These are phyloP conservation scores for Dermatemys mawii DNA, from an alignment of 2,113 vertebrate species.

Conservation along the genomic window DNA sequence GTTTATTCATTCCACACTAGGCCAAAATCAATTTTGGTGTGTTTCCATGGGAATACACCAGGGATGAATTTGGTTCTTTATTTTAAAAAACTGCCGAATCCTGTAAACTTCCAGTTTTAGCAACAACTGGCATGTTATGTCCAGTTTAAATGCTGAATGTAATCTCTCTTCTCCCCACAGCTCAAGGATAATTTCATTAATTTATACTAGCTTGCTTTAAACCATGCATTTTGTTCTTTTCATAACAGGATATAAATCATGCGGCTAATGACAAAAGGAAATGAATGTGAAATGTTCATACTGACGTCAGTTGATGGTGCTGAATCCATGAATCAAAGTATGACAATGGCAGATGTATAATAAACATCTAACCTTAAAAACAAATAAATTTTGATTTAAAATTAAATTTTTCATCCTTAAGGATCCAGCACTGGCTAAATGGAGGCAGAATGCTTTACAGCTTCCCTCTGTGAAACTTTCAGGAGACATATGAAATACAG, in stretches of 20 bases:
- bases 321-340: conserved; percentile 70
- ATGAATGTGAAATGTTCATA: conserved; percentile 46
- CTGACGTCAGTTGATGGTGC: conserved; percentile 79
- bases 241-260: conserved; percentile 72
- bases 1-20: not conserved
- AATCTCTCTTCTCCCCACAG: conserved; percentile 14
- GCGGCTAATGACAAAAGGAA: conserved; percentile 52
- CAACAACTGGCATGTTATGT: conserved; percentile 2
- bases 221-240: conserved; percentile 19
- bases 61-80: not conserved
- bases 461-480: conserved; percentile 61
- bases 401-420: conserved; percentile 45
- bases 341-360: conserved; percentile 30
- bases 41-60: not conserved
- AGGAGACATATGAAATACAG: conserved; percentile 43
- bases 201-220: conserved; percentile 36
- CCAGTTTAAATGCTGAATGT: not conserved
- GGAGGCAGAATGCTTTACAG: conserved; percentile 37
- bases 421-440: not conserved
- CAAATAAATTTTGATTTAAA: not conserved
- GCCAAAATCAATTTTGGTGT: conserved; percentile 33
- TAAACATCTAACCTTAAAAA: not conserved
- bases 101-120: not conserved
- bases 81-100: not conserved
- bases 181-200: conserved; percentile 34